These are phyloP conservation scores for Pangasius djambal DNA, from an alignment of 2,797 vertebrate genomes.

Conservation along the genomic window DNA sequence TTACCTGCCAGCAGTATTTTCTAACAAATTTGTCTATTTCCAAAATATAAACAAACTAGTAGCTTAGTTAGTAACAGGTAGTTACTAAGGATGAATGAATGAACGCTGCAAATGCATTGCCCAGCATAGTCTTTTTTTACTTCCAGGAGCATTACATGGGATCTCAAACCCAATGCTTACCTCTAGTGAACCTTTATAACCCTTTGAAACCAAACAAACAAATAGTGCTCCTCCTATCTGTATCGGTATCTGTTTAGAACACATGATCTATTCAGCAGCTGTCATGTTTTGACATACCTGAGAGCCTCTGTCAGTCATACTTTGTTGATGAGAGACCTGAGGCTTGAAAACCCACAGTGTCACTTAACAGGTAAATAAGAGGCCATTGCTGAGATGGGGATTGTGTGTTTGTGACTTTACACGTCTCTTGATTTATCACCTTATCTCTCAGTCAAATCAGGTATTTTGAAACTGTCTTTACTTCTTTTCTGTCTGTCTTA, in stretches of 20 bases:
- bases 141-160: too few species aligned
- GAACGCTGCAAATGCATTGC: not conserved
- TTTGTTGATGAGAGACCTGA: not conserved
- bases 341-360: not conserved
- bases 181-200: not conserved
- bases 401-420: not conserved
- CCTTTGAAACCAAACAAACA: not conserved
- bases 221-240: not conserved
- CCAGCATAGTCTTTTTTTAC: not conserved
- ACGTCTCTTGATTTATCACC: not conserved
- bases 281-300: not conserved
- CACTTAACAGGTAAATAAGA: not conserved
- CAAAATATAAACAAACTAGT: not conserved
- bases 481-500: not conserved
- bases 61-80: not conserved
- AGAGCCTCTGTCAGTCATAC: conserved; percentile 9
- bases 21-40: not conserved
- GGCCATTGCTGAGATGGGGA: not conserved
- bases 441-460: not conserved
- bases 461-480: not conserved
- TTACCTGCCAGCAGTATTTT: not conserved
- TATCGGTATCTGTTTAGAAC: not conserved
- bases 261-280: not conserved
- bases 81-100: not conserved
- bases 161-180: not conserved